phyloP scores from a whole-genome alignment of 1,140 invertebrate species.

The Camponotus pennsylvanicus region DNA sequence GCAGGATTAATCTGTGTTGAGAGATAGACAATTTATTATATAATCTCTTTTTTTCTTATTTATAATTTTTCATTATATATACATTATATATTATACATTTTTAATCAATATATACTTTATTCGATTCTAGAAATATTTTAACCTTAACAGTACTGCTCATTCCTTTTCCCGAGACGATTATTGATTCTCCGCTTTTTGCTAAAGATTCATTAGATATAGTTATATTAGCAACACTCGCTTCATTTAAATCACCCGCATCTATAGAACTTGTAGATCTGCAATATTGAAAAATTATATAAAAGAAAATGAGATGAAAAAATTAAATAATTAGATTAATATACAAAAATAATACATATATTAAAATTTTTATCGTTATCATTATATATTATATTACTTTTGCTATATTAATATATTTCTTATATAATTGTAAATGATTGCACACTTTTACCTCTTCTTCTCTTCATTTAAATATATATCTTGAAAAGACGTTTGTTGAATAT shows the following conservation, averaged over 20 bases:
- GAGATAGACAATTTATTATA: conserved; percentile 10
- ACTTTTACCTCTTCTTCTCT: conserved; percentile 77
- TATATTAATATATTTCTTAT: not conserved
- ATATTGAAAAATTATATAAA: not conserved
- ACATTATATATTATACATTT: not conserved
- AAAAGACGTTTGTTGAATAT: conserved; percentile 79
- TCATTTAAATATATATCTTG: conserved; percentile 79
- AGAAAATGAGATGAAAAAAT: no score
- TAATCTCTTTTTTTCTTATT: conserved; percentile 14
- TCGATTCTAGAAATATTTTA: conserved; percentile 34
- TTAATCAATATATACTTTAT: not conserved
- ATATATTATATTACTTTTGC: not conserved
- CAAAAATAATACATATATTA: not conserved
- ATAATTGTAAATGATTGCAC: conserved; percentile 25
- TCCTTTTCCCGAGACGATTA: conserved; percentile 83
- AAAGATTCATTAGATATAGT: conserved; percentile 85
- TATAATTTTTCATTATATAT: not conserved
- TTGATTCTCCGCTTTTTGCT: conserved; percentile 83
- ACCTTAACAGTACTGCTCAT: conserved; percentile 84
- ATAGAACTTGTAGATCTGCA: conserved; percentile 78
- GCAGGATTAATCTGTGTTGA: conserved; percentile 88
- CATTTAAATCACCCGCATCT: conserved; percentile 79
- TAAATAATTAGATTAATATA: no score
- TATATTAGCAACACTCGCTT: conserved; percentile 83
- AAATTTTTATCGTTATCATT: not conserved